Percentiles rank a stretch among this genome's conserved stretches.
Evolutionary conservation across 1,140 invertebrate genomes (phyloP).

Genomic region (Matsumurasca onukii): DNA sequence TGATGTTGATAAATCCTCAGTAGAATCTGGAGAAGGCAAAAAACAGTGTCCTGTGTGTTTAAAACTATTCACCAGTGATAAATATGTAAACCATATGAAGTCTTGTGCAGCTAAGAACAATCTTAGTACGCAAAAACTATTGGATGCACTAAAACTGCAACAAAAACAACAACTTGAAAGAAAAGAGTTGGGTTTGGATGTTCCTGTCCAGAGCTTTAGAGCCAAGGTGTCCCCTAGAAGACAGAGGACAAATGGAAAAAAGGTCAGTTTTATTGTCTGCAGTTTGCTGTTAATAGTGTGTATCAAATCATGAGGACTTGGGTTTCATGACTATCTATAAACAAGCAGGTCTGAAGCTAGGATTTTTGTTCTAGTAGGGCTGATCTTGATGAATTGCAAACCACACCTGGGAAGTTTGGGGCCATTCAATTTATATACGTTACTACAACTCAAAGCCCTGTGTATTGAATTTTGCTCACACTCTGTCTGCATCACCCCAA

Average conservation of each 20-base stretch:
- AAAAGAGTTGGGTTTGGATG: conserved; percentile 49
- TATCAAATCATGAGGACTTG: too few species aligned
- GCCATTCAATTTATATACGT: too few species aligned
- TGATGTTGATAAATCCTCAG: neutral
- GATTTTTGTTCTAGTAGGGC: too few species aligned
- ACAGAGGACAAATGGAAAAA: conserved; percentile 30
- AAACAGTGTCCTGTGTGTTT: conserved; percentile 37
- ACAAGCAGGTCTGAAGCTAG: too few species aligned
- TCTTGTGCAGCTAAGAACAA: conserved; percentile 52
- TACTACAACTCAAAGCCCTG: too few species aligned
- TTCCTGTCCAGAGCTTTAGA: conserved; percentile 43
- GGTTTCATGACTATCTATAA: too few species aligned
- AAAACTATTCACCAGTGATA: conserved; percentile 22
- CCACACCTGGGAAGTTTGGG: too few species aligned
- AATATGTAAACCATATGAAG: conserved; percentile 49
- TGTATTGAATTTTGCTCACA: too few species aligned
- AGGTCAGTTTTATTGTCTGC: too few species aligned
- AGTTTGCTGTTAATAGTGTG: too few species aligned
- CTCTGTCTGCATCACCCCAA: too few species aligned
- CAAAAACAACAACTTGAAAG: conserved; percentile 52
- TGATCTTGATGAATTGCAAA: too few species aligned
- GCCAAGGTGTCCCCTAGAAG: conserved; percentile 21
- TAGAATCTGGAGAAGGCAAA: conserved; percentile 1
- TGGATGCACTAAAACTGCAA: conserved; percentile 51
- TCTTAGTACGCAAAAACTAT: conserved; percentile 48